phyloP scores from a whole-genome alignment of 2,888 invertebrate species.

The Pollenia amentaria region DNA sequence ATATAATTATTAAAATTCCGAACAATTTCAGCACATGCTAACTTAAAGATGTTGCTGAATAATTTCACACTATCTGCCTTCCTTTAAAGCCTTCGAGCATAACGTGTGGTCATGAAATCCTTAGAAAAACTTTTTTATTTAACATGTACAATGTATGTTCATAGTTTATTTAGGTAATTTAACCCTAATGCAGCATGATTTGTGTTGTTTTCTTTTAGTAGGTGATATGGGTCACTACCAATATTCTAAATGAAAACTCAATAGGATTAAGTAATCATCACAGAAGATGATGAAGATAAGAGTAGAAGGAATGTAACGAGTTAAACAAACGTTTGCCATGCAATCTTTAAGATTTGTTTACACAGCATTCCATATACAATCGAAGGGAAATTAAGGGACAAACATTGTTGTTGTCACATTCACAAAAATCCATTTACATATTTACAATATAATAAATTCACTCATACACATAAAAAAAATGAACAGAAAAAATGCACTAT shows the following conservation, averaged over 20 bases:
- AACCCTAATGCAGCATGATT: background rate
- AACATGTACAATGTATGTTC: background rate
- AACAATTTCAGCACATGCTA: background rate
- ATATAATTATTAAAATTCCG: background rate
- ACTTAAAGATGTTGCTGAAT: background rate
- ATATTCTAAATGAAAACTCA: conserved; percentile 41
- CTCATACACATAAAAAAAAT: background rate
- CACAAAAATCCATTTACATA: background rate
- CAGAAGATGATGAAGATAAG: conserved; percentile 34
- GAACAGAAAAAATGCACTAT: background rate
- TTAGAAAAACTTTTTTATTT: background rate
- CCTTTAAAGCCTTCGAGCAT: conserved; percentile 21
- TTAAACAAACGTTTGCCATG: conserved; percentile 49
- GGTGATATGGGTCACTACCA: conserved; percentile 30
- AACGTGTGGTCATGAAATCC: conserved; percentile 19
- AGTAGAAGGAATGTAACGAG: conserved; percentile 16
- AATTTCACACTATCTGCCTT: conserved; percentile 22
- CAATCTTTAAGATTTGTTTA: conserved; percentile 21
- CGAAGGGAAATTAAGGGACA: conserved; percentile 45
- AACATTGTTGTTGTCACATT: conserved; percentile 30
- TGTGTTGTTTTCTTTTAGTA: background rate
- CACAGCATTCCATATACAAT: conserved; percentile 30
- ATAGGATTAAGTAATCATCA: conserved; percentile 52
- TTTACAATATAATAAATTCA: background rate
- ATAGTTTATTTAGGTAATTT: conserved; percentile 30